These are phyloP conservation scores for Lophotriccus pileatus DNA, from an alignment of 2,797 vertebrate genomes.

Conservation along the genomic window DNA sequence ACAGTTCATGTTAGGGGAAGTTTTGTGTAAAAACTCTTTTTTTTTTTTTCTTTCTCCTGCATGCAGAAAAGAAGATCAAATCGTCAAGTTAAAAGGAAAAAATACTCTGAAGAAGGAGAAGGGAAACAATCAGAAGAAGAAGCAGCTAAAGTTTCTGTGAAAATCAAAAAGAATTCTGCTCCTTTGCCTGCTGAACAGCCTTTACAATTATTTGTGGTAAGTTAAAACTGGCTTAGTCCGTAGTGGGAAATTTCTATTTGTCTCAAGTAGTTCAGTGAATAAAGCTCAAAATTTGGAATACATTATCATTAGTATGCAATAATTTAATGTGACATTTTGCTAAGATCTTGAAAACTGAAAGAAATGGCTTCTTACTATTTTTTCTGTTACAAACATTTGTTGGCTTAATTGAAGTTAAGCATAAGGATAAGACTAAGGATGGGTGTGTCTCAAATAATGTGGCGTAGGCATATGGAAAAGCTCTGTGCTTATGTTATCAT, in stretches of 20 bases:
- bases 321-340: neutral
- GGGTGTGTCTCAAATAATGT: neutral
- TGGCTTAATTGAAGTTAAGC: neutral
- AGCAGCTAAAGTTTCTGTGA: constrained; percentile 85
- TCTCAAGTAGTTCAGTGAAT: neutral
- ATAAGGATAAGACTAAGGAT: neutral
- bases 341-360: neutral
- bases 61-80: constrained; percentile 96
- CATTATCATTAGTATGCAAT: neutral
- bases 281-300: neutral
- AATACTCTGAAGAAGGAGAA: constrained; percentile 92
- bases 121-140: constrained; percentile 92
- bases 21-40: neutral
- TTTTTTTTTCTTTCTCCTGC: constrained; percentile 27
- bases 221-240: constrained; percentile 28
- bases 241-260: neutral
- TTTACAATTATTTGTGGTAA: constrained; percentile 94
- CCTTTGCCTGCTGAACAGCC: constrained; percentile 81
- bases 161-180: constrained; percentile 86
- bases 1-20: neutral
- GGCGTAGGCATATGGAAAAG: neutral
- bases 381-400: neutral
- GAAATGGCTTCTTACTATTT: neutral
- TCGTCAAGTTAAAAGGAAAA: constrained; percentile 96
- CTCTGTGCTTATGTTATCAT: neutral